These are phyloP conservation scores for Amaurobius ferox DNA, from an alignment of 2,888 invertebrate genomes.

Conservation along the genomic window DNA sequence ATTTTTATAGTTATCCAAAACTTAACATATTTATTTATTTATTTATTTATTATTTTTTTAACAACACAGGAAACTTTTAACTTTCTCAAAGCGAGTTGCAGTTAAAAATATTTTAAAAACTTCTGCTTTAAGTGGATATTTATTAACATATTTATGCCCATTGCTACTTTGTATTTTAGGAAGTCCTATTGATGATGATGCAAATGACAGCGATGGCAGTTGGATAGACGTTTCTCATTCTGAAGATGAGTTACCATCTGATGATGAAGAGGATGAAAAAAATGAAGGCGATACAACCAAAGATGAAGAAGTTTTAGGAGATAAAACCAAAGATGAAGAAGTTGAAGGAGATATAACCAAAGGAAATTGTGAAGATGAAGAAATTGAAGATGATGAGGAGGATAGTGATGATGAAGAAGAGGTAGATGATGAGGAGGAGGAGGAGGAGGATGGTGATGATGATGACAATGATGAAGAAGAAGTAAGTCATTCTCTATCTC, in stretches of 20 bases:
- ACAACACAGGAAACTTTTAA: too few relatives aligned
- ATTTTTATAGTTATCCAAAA: too few relatives aligned
- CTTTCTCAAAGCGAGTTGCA: too few relatives aligned
- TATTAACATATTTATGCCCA: neutral
- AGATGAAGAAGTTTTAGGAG: too few relatives aligned
- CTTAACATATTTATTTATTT: too few relatives aligned
- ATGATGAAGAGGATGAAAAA: neutral
- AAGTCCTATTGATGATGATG: constrained; percentile 67
- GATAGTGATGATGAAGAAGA: neutral
- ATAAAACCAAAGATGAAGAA: constrained; percentile 19
- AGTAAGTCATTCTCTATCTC: too few relatives aligned
- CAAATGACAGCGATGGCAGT: constrained; percentile 74
- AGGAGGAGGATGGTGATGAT: constrained; percentile 75
- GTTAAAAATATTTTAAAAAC: too few relatives aligned
- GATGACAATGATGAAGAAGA: neutral
- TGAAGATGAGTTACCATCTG: constrained; percentile 39
- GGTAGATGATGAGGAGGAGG: constrained; percentile 76
- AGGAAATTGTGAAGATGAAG: constrained; percentile 63
- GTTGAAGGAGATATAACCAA: constrained; percentile 73
- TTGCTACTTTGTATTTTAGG: neutral
- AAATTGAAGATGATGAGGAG: constrained; percentile 58
- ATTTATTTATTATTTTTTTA: too few relatives aligned
- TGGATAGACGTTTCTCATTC: constrained; percentile 66
- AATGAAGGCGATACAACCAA: constrained; percentile 14
- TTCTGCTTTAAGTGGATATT: too few relatives aligned